Evolutionary conservation across 2,797 vertebrate species (phyloP), one percentile per base, ranked within the genome.

Genomic region (Emydoidea blandingii): DNA sequence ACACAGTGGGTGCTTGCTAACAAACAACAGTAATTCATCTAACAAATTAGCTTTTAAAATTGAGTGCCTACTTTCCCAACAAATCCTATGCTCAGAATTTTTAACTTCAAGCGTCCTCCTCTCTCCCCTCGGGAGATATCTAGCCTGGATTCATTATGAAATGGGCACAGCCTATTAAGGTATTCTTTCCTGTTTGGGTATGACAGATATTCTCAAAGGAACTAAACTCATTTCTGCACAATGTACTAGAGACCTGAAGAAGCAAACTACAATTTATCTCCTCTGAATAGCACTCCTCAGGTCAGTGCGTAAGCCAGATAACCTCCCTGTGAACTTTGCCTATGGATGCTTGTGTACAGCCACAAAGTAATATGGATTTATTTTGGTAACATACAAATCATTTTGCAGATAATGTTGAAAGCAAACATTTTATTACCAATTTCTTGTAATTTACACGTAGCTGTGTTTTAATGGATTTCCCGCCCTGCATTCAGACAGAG

Each of bases 181-280:
- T 89, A 93, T 96, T 96, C 94, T 97, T 97, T 94, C 83, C 95
- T 97, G 86, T 98, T 98, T 97, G 94, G 93, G 54, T 98, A 95
- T 98, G 98, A 98, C 98, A 98, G 98, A 97, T 98, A 93, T 96
- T 98, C 99, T 98, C 98, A 79, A 90, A 98, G 98, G 98, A 98
- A 87, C 89, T 96, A 98, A 98, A 98, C 97, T 99, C 97, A 98
- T 99, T 99, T 99, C 97, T 97, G 94, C 96, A 98, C 92, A 91
- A 93, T 96, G 97, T 98, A 98, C 98, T 98, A 95, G 98, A 98
- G 98, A 97, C 94, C 90, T 92, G 91, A 93, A 96, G 97, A 98
- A 98, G 97, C 97, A 98, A 98, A 98, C 97, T 96, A 88, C 96
- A 95, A 98, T 98, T 98, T 98, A 97, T 98, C 98, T 97, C 97